Percentiles rank a stretch among this genome's conserved stretches.
Conservation (phyloP, 2,888 invertebrate species). For the Drosophila imparisetae region DNA sequence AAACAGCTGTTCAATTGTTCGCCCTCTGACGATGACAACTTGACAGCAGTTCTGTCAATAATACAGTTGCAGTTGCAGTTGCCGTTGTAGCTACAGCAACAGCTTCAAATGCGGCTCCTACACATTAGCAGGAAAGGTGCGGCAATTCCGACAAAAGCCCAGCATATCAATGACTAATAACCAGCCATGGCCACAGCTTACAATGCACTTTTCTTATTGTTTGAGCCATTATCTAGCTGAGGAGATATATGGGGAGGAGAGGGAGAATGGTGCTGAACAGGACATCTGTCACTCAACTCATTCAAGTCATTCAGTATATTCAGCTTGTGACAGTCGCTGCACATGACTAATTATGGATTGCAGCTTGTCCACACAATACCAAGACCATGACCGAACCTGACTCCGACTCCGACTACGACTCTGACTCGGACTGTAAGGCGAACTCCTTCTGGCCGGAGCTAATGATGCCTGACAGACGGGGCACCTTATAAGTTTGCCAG, state of each 20-base stretch:
- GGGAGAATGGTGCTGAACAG: conserved; percentile 44
- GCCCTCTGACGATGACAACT: conserved; percentile 32
- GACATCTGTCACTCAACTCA: conserved; percentile 71
- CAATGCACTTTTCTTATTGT: conserved; percentile 67
- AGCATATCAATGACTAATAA: conserved; percentile 74
- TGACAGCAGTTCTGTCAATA: conserved; percentile 15
- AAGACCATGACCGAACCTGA: conserved; percentile 33
- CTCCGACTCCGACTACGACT: conserved; percentile 9
- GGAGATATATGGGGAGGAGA: not conserved
- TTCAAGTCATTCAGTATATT: conserved; percentile 42
- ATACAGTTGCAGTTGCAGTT: conserved; percentile 4
- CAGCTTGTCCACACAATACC: conserved; percentile 51
- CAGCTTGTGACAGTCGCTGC: conserved; percentile 63
- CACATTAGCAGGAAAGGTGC: conserved; percentile 51
- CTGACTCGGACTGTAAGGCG: conserved; percentile 7
- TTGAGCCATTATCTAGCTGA: not conserved
- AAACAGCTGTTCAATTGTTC: conserved; percentile 39
- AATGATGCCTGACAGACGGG: conserved; percentile 75
- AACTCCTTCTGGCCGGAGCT: conserved; percentile 48
- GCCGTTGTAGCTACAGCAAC: not conserved
- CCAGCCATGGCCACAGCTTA: conserved; percentile 35
- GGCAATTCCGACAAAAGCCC: conserved; percentile 54
- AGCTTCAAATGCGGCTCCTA: conserved; percentile 17
- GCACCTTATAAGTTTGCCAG: conserved; percentile 46
- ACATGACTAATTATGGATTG: conserved; percentile 78